Evolutionary conservation across 2,888 invertebrate species (phyloP).

Genomic region (Callinectes sapidus): DNA sequence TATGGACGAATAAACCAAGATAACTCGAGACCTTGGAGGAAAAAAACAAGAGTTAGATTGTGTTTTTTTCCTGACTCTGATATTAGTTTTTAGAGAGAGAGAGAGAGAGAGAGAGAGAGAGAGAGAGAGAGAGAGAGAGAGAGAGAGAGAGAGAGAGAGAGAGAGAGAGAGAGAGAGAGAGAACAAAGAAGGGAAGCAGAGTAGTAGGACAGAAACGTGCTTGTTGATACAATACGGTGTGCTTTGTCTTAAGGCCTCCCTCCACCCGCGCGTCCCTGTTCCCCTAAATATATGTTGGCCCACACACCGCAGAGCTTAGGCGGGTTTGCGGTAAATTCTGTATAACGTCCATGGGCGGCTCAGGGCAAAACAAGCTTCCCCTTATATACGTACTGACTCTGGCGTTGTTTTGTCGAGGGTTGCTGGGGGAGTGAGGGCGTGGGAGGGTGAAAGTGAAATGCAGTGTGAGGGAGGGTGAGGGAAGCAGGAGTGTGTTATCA

Average conservation of each 20-base stretch:
- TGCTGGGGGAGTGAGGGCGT: neutral
- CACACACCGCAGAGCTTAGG: neutral
- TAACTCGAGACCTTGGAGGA: neutral
- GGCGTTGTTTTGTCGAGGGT: neutral
- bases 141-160: constrained; percentile 29
- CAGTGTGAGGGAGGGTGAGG: neutral
- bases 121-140: constrained; percentile 34
- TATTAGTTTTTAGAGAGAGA: constrained; percentile 32
- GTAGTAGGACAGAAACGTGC: constrained; percentile 12
- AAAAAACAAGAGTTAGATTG: constrained; percentile 33
- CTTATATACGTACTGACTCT: constrained; percentile 1
- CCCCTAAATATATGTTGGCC: neutral
- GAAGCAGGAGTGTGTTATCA: constrained; percentile 40
- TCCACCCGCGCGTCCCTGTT: neutral
- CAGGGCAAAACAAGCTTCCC: neutral
- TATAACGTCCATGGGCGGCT: neutral
- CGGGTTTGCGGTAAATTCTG: constrained; percentile 1
- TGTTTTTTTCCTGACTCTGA: neutral
- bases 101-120: constrained; percentile 28
- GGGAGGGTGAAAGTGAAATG: neutral
- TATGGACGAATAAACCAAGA: constrained; percentile 38
- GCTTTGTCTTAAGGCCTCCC: constrained; percentile 7
- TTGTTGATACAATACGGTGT: neutral
- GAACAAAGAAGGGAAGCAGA: constrained; percentile 22
- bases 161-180: constrained; percentile 19